Percentiles rank a stretch among this genome's conserved stretches.
Evolutionary conservation across 1,140 invertebrate species (phyloP).

Genomic region (Doryteuthis pealeii): DNA sequence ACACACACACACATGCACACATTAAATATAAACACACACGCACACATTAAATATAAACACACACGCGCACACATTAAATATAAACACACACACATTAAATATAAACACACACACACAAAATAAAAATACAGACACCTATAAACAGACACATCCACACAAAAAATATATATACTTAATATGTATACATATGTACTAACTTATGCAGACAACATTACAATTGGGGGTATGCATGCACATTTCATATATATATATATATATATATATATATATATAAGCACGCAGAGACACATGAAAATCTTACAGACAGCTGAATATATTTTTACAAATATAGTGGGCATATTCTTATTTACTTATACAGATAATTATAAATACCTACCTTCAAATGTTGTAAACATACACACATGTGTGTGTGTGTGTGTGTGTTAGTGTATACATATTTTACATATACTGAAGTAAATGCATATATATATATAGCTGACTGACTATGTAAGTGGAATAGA

Average conservation of each 20-base stretch:
- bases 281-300: not conserved
- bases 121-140: not conserved
- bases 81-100: not conserved
- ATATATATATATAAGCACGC: not conserved
- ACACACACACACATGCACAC: too few species aligned
- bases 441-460: too few species aligned
- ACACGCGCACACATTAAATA: not conserved
- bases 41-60: not conserved
- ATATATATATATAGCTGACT: too few species aligned
- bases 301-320: not conserved
- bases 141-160: not conserved
- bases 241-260: constrained; percentile 5
- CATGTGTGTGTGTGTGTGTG: too few species aligned
- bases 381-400: not conserved
- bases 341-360: not conserved
- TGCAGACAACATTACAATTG: not conserved
- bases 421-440: too few species aligned
- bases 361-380: not conserved
- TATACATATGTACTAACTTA: not conserved
- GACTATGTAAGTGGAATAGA: too few species aligned
- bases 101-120: not conserved
- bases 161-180: not conserved
- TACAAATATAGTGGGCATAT: not conserved
- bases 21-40: not conserved
- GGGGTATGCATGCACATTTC: not conserved